A percentile compares a stretch with the other conserved stretches of the same genome.
phyloP scores from a whole-genome alignment of 2,888 invertebrate species.

The Cremastinae sp. region DNA sequence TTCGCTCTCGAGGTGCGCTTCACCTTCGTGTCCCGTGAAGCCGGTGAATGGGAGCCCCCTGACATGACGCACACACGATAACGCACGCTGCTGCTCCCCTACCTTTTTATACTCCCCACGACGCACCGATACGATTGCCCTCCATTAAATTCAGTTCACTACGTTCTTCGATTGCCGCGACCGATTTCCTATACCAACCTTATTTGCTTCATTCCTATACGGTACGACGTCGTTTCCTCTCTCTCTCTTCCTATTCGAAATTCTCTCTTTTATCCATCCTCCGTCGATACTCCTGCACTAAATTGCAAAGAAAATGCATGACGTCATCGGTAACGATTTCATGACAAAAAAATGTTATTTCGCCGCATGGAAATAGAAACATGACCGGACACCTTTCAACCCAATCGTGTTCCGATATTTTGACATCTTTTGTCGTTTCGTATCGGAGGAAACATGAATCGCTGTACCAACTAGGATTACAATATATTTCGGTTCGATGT shows the following conservation, averaged over 20 bases:
- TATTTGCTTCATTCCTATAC: conserved; percentile 32
- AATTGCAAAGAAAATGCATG: conserved; percentile 41
- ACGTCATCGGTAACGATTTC: too few relatives aligned
- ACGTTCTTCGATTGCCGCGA: conserved; percentile 45
- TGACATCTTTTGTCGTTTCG: conserved; percentile 3
- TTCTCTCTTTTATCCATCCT: conserved; percentile 30
- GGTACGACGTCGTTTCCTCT: conserved; percentile 36
- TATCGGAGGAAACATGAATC: neutral
- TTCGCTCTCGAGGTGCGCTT: conserved; percentile 52
- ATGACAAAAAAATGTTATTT: neutral
- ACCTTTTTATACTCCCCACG: conserved; percentile 37
- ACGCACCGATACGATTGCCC: conserved; percentile 23
- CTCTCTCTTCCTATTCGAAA: conserved; percentile 34
- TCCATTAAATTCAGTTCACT: conserved; percentile 34
- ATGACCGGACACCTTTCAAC: too few relatives aligned
- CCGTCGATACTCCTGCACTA: conserved; percentile 14
- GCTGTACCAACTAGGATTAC: conserved; percentile 5
- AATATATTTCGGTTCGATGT: conserved; percentile 15
- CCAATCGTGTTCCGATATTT: neutral
- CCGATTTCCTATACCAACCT: conserved; percentile 17
- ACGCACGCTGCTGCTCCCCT: conserved; percentile 46
- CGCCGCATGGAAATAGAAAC: too few relatives aligned
- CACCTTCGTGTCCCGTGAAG: conserved; percentile 66
- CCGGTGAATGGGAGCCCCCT: conserved; percentile 73
- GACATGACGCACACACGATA: conserved; percentile 75